Evolutionary conservation across 2,888 invertebrate genomes (phyloP).

Genomic region (Athalia circularis): DNA sequence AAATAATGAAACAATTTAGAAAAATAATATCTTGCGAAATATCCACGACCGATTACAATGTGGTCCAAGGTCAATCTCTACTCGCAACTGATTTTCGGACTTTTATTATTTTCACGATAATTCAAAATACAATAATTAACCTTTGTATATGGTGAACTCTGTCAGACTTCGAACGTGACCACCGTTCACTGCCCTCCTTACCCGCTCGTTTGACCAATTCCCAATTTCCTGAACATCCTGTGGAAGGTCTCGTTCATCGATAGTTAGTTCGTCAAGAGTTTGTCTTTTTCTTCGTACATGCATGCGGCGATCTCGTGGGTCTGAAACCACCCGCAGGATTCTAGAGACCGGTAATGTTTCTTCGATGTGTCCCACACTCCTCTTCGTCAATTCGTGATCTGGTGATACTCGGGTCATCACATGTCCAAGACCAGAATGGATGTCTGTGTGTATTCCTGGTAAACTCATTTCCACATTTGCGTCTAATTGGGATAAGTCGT

Average conservation of each 20-base stretch:
- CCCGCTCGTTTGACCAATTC: constrained; percentile 56
- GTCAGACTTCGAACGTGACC: constrained; percentile 55
- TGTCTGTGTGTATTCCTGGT: constrained; percentile 53
- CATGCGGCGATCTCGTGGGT: constrained; percentile 49
- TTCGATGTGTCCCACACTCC: neutral
- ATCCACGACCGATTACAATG: neutral
- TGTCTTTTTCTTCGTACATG: constrained; percentile 44
- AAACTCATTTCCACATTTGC: constrained; percentile 48
- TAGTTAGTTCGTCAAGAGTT: constrained; percentile 19
- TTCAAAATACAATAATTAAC: constrained; percentile 34
- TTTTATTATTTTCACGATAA: constrained; percentile 22
- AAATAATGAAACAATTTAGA: neutral
- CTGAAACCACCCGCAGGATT: constrained; percentile 46
- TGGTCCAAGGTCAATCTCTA: neutral
- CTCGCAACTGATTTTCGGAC: constrained; percentile 1
- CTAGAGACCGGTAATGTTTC: constrained; percentile 21
- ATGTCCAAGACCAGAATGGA: constrained; percentile 53
- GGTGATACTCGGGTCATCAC: constrained; percentile 48
- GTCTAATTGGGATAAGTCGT: neutral
- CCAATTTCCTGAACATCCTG: constrained; percentile 49
- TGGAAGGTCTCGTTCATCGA: constrained; percentile 15
- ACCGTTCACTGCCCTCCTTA: constrained; percentile 49
- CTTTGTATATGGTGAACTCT: constrained; percentile 53
- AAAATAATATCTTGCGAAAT: constrained; percentile 7
- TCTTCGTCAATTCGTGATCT: constrained; percentile 1